Conservation (phyloP, 2,888 invertebrate species). For the Biston stratarius region DNA sequence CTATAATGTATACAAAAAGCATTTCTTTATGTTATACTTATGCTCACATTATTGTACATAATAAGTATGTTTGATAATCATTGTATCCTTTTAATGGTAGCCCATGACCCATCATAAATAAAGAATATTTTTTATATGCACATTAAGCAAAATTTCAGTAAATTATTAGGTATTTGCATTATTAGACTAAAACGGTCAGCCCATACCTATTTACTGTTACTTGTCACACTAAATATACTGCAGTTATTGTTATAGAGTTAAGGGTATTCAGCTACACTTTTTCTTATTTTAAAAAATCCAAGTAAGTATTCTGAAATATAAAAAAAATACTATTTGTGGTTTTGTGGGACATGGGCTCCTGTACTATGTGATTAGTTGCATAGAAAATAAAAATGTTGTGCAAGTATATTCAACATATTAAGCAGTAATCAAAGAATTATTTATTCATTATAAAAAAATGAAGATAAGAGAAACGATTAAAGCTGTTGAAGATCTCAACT, state of each 20-base stretch:
- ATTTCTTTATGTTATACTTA: constrained; percentile 70
- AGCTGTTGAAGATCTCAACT: not conserved
- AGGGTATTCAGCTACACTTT: too few species aligned
- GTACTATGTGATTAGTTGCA: constrained; percentile 30
- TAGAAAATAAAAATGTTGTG: constrained; percentile 30
- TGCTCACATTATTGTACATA: constrained; percentile 68
- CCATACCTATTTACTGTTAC: too few species aligned
- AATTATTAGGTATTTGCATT: too few species aligned
- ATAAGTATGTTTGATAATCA: constrained; percentile 51
- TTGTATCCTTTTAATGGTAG: constrained; percentile 25
- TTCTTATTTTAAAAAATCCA: too few species aligned
- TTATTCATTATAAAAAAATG: not conserved
- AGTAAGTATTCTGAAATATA: too few species aligned
- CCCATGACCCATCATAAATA: constrained; percentile 7
- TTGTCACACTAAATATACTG: too few species aligned
- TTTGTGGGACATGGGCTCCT: constrained; percentile 12
- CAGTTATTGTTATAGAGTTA: too few species aligned
- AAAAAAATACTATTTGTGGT: too few species aligned
- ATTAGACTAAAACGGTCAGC: too few species aligned
- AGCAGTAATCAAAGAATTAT: not conserved
- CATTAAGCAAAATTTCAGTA: too few species aligned
- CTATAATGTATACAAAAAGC: constrained; percentile 67
- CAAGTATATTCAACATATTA: constrained; percentile 28
- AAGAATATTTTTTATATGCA: not conserved
- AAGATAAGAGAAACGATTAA: not conserved